phyloP scores from a whole-genome alignment of 2,797 vertebrate species.

The Loriculus beryllinus region DNA sequence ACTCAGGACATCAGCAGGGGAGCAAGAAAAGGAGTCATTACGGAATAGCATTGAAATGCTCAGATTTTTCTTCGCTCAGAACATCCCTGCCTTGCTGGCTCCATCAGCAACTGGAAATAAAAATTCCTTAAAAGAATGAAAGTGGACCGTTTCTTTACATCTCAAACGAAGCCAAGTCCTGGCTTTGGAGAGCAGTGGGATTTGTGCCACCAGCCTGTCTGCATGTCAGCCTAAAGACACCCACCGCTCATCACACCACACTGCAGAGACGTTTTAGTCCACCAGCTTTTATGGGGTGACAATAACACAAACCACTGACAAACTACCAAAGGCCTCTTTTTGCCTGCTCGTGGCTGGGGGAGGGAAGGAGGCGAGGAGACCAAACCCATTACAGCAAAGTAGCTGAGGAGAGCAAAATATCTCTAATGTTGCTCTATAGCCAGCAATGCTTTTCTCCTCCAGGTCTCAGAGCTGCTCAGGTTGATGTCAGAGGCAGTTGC shows the following conservation, averaged over 20 bases:
- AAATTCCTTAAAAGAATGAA: constrained; percentile 16
- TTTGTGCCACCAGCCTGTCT: constrained; percentile 48
- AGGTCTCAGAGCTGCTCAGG: not conserved
- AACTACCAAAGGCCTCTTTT: not conserved
- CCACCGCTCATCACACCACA: not conserved
- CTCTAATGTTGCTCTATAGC: not conserved
- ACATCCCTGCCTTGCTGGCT: not conserved
- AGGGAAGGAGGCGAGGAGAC: not conserved
- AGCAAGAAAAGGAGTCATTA: constrained; percentile 20
- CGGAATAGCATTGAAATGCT: not conserved
- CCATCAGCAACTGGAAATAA: not conserved
- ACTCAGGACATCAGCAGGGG: not conserved
- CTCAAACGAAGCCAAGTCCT: not conserved
- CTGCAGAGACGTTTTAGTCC: not conserved
- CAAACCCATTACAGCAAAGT: not conserved
- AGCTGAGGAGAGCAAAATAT: not conserved
- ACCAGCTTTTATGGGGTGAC: constrained; percentile 57
- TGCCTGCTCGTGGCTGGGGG: not conserved
- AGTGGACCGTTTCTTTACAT: not conserved
- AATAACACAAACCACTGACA: constrained; percentile 56
- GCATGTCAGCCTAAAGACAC: constrained; percentile 37
- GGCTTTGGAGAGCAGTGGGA: constrained; percentile 28
- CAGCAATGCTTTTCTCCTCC: not conserved
- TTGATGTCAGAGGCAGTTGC: not conserved
- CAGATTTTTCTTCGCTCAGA: not conserved